These are phyloP conservation scores for Chloroclysta siterata DNA, from an alignment of 2,888 invertebrate species.

Conservation along the genomic window DNA sequence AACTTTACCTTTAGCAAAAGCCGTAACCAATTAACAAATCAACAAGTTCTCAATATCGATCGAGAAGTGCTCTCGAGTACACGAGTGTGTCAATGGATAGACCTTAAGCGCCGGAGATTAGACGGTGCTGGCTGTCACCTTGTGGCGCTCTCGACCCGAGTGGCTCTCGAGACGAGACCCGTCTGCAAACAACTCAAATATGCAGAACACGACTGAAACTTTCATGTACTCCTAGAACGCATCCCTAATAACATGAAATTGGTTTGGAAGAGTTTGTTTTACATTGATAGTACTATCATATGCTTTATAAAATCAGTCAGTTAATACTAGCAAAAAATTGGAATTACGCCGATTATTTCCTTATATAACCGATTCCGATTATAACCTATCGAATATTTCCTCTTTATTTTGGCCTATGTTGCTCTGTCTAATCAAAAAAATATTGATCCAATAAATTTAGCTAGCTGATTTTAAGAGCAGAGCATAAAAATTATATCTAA, in stretches of 20 bases:
- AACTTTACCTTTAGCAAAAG: neutral
- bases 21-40: constrained; percentile 34
- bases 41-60: constrained; percentile 44
- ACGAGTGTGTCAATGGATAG: constrained; percentile 63
- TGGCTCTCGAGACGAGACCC: constrained; percentile 56
- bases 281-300: neutral
- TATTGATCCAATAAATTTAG: neutral
- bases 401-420: no score
- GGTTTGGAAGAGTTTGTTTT: constrained; percentile 25
- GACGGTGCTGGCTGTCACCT: constrained; percentile 73
- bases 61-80: constrained; percentile 41
- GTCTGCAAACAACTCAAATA: constrained; percentile 77
- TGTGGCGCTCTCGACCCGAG: constrained; percentile 73
- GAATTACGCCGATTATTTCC: no score
- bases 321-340: no score
- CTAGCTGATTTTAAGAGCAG: neutral
- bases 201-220: constrained; percentile 57
- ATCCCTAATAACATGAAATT: constrained; percentile 33
- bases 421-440: no score
- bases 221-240: constrained; percentile 35
- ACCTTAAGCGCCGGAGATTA: constrained; percentile 72
- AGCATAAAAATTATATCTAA: constrained; percentile 10
- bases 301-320: neutral
- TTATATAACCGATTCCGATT: no score
- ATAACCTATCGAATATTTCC: no score